These are phyloP conservation scores for Aurelia coerulea DNA, from an alignment of 30 jellyfish, hydroid and myxozoan species.

Conservation along the genomic window DNA sequence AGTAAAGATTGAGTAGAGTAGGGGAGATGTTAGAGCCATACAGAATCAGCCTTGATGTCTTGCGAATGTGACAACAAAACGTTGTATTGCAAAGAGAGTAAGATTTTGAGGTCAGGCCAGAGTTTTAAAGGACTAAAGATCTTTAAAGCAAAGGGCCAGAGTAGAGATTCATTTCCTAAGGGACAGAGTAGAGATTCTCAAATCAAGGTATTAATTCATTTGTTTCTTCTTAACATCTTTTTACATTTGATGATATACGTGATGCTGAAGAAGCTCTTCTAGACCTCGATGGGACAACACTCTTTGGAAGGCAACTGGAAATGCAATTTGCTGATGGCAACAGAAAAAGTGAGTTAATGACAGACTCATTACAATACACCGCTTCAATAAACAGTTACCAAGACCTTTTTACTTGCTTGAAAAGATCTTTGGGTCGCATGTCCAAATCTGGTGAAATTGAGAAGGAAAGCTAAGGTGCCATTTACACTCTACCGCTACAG, in stretches of 20 bases:
- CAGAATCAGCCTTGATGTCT: too few species aligned
- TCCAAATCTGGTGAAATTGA: too few species aligned
- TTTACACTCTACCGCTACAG: too few species aligned
- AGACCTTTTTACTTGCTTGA: too few species aligned
- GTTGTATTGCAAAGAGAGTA: too few species aligned
- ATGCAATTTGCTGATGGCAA: conserved; percentile 94
- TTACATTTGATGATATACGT: conserved; percentile 87
- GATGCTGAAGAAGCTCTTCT: conserved; percentile 99
- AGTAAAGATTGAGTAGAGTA: not conserved
- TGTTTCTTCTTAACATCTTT: not conserved
- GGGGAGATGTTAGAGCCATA: too few species aligned
- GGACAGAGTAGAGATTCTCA: conserved; percentile 27
- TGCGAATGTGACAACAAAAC: too few species aligned
- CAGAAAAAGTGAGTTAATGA: conserved; percentile 86
- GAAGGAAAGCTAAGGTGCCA: too few species aligned
- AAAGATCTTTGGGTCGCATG: too few species aligned
- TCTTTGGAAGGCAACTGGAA: conserved; percentile 84
- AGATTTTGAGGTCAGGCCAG: too few species aligned
- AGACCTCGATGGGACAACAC: conserved; percentile 84
- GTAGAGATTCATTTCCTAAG: not conserved
- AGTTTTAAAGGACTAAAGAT: too few species aligned
- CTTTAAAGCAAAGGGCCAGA: conserved; percentile 9
- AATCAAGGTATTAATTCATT: not conserved
- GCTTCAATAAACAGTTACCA: too few species aligned
- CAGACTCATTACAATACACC: not conserved